phyloP scores from a whole-genome alignment of 2,113 vertebrate genomes.

The Fulmarus glacialis region DNA sequence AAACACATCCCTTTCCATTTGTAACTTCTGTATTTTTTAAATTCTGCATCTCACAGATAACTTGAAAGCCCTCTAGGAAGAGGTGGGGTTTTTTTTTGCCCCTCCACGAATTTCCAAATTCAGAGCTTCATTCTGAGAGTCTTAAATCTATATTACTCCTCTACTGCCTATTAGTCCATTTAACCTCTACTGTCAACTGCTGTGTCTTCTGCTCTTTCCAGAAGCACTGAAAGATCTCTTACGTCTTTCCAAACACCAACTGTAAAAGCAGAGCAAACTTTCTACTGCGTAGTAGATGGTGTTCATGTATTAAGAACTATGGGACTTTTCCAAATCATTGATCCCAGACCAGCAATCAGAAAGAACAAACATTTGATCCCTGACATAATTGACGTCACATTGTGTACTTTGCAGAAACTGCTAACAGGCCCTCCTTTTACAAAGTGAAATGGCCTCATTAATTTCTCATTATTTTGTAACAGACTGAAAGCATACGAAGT shows the following conservation, averaged over 20 bases:
- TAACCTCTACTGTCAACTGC: neutral
- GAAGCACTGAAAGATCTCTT: neutral
- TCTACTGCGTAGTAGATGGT: neutral
- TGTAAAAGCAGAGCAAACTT: neutral
- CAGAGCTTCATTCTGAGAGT: neutral
- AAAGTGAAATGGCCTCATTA: neutral
- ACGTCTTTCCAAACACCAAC: neutral
- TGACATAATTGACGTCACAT: neutral
- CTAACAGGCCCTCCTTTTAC: neutral
- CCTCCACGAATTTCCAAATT: neutral
- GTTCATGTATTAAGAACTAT: neutral
- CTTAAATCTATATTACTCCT: neutral
- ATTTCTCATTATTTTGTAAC: neutral
- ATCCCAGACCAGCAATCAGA: neutral
- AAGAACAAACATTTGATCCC: slow-evolving; percentile 34
- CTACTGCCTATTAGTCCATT: neutral
- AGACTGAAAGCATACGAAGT: neutral
- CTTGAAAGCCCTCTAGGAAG: neutral
- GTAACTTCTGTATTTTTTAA: neutral
- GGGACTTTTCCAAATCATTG: neutral
- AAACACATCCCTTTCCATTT: neutral
- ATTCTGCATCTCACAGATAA: neutral
- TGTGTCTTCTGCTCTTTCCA: neutral
- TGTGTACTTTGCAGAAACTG: neutral
- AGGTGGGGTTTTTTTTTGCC: accelerated